Conservation (phyloP, 1,140 invertebrate species). For the Eciton burchellii region DNA sequence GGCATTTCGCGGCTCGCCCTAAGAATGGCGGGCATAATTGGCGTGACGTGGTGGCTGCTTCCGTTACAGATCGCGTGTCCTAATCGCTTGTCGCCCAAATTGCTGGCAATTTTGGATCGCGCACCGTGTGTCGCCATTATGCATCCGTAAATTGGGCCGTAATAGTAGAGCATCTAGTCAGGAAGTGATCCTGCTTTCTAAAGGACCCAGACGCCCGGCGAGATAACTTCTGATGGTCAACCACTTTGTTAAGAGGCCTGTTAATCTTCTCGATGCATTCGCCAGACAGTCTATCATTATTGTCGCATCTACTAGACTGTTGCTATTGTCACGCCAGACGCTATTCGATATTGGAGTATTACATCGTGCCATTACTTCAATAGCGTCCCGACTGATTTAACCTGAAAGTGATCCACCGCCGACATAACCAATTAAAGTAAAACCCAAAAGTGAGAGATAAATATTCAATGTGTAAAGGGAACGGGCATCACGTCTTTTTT, state of each 20-base stretch:
- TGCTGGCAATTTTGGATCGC: conserved; percentile 53
- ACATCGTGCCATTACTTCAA: neutral
- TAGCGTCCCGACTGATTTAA: too few species aligned
- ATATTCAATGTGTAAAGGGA: neutral
- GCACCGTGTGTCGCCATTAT: conserved; percentile 59
- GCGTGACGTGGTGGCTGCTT: conserved; percentile 51
- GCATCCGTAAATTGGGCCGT: conserved; percentile 53
- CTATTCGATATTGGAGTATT: neutral
- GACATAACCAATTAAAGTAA: neutral
- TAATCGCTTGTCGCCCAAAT: conserved; percentile 65
- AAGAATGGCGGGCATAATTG: conserved; percentile 52
- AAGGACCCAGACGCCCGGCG: conserved; percentile 32
- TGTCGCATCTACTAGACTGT: conserved; percentile 7
- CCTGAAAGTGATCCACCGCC: too few species aligned
- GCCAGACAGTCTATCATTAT: conserved; percentile 56
- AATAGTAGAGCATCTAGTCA: conserved; percentile 58
- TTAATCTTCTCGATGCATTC: conserved; percentile 51
- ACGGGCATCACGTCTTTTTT: neutral
- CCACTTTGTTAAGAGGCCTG: conserved; percentile 30
- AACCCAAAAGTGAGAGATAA: neutral
- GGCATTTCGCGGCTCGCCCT: conserved; percentile 23
- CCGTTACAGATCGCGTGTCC: conserved; percentile 62
- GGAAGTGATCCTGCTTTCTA: conserved; percentile 53
- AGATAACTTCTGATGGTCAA: conserved; percentile 33
- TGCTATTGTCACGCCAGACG: conserved; percentile 22